Conservation (phyloP, 2,888 invertebrate genomes). For the Chrysomela aeneicollis region DNA sequence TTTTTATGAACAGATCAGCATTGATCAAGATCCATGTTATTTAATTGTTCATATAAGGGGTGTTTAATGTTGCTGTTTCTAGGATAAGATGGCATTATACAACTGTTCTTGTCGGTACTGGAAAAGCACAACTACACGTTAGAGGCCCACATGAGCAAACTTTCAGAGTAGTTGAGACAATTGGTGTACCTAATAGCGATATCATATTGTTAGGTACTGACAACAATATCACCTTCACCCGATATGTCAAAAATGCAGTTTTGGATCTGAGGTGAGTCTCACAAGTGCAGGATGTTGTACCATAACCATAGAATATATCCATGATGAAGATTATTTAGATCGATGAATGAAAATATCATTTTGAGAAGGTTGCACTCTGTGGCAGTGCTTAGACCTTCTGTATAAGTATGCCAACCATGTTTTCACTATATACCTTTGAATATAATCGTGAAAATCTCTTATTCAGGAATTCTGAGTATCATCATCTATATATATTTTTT, state of each 20-base stretch:
- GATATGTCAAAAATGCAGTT: slow-evolving; percentile 73
- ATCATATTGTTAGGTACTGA: slow-evolving; percentile 71
- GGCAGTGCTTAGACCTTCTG: too few relatives aligned
- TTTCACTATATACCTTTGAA: too few relatives aligned
- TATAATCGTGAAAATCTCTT: too few relatives aligned
- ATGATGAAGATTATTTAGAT: slow-evolving; percentile 2
- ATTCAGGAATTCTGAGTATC: too few relatives aligned
- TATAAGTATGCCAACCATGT: too few relatives aligned
- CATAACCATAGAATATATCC: too few relatives aligned
- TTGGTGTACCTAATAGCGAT: slow-evolving; percentile 67
- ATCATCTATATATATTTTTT: too few relatives aligned
- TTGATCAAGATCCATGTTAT: too few relatives aligned
- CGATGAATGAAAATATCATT: not conserved
- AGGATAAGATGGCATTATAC: slow-evolving; percentile 68
- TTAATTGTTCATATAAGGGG: too few relatives aligned
- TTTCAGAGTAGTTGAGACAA: slow-evolving; percentile 68
- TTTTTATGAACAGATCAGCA: too few relatives aligned
- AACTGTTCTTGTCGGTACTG: slow-evolving; percentile 73
- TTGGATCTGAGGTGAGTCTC: slow-evolving; percentile 57
- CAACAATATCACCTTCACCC: slow-evolving; percentile 66
- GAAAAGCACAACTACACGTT: slow-evolving; percentile 66
- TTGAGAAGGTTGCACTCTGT: too few relatives aligned
- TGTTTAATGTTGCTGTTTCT: slow-evolving; percentile 28
- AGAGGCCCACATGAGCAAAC: slow-evolving; percentile 76
- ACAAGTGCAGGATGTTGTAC: too few relatives aligned